A percentile compares a stretch with the other conserved stretches of the same genome.
Conservation (phyloP, 2,113 vertebrate species). For the Emydocephalus ijimae region DNA sequence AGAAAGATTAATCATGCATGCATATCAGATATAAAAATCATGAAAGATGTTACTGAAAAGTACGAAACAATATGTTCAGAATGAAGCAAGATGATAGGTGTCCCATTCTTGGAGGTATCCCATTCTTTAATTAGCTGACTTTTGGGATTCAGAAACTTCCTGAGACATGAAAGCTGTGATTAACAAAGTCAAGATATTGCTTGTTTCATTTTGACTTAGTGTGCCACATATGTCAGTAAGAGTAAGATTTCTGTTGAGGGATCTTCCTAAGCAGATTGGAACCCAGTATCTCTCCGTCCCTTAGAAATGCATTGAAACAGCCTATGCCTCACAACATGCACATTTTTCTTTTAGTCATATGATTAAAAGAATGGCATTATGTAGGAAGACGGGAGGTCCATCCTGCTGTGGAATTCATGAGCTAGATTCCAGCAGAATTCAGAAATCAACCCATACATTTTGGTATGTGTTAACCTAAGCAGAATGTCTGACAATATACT, state of each 20-base stretch:
- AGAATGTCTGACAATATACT: neutral
- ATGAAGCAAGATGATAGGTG: neutral
- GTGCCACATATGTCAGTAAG: neutral
- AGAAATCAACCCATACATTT: constrained; percentile 5
- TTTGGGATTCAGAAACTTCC: neutral
- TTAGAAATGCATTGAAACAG: neutral
- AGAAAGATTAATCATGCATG: neutral
- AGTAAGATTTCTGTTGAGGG: neutral
- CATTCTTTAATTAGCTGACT: neutral
- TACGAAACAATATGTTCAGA: neutral
- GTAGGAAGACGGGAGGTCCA: constrained; percentile 7
- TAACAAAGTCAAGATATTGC: neutral
- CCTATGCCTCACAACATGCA: neutral
- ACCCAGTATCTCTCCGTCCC: neutral
- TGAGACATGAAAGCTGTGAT: neutral
- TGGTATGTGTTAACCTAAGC: constrained; percentile 15
- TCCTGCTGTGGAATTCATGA: neutral
- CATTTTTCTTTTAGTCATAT: neutral
- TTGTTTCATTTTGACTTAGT: neutral
- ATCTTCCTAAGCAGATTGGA: neutral
- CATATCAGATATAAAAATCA: neutral
- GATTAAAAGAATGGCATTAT: fast-evolving
- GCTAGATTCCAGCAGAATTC: neutral
- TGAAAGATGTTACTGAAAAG: neutral
- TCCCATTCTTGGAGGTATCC: neutral